phyloP scores from a whole-genome alignment of 2,888 invertebrate species.

The Callosobruchus maculatus region DNA sequence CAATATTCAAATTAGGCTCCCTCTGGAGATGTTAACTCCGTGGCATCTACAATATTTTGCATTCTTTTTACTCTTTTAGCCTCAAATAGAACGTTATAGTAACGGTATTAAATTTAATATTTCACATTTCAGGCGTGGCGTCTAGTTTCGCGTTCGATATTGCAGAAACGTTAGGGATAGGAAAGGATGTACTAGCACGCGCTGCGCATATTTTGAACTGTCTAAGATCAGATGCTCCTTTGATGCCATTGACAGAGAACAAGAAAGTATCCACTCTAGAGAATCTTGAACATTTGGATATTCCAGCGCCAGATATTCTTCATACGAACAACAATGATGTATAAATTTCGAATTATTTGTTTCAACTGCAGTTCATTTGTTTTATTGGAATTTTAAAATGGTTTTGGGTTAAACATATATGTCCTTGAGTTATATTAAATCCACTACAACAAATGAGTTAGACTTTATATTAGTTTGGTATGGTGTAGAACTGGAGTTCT shows the following conservation, averaged over 20 bases:
- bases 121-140: constrained; percentile 35
- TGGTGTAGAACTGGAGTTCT: too few species aligned
- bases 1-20: too few species aligned
- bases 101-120: neutral
- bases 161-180: constrained; percentile 60
- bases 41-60: too few species aligned
- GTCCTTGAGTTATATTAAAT: too few species aligned
- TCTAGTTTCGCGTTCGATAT: constrained; percentile 66
- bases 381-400: too few species aligned
- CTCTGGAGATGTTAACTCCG: too few species aligned
- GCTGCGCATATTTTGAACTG: constrained; percentile 51
- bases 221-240: constrained; percentile 29
- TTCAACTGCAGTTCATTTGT: too few species aligned
- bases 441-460: too few species aligned
- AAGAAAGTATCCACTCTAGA: constrained; percentile 7
- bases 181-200: constrained; percentile 51
- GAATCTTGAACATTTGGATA: constrained; percentile 13
- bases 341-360: neutral
- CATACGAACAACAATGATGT: neutral
- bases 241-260: constrained; percentile 15
- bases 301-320: constrained; percentile 14
- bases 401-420: too few species aligned
- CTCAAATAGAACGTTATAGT: too few species aligned
- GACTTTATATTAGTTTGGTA: too few species aligned
- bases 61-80: too few species aligned